Conservation (phyloP, 2,113 vertebrate species). For the Heterotis niloticus region DNA sequence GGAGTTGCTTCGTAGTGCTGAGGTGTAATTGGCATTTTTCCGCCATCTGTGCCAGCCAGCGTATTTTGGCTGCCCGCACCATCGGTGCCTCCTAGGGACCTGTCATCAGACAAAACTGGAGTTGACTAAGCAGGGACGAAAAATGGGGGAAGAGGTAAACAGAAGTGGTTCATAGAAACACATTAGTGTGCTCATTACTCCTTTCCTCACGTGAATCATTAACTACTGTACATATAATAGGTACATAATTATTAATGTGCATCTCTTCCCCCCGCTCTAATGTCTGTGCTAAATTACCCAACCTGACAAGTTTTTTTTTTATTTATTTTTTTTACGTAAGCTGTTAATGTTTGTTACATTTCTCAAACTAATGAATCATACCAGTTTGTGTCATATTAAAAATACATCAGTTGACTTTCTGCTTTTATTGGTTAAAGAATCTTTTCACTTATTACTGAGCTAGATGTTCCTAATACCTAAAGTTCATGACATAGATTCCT, state of each 20-base stretch:
- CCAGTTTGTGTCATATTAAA: too few species aligned
- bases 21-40: neutral
- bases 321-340: too few species aligned
- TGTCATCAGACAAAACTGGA: neutral
- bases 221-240: neutral
- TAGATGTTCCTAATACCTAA: too few species aligned
- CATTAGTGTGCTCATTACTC: neutral
- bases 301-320: neutral
- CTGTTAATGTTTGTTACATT: too few species aligned
- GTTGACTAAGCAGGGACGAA: neutral
- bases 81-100: neutral
- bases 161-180: neutral
- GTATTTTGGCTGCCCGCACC: slow-evolving; percentile 12
- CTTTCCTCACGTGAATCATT: neutral
- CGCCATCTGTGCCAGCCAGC: neutral
- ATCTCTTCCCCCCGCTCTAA: neutral
- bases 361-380: too few species aligned
- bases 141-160: too few species aligned
- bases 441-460: too few species aligned
- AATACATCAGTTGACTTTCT: too few species aligned
- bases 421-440: too few species aligned
- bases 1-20: neutral
- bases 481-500: too few species aligned
- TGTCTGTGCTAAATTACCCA: neutral
- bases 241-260: neutral